Conservation (phyloP, 2,113 vertebrate genomes). For the Lycaon pictus region DNA sequence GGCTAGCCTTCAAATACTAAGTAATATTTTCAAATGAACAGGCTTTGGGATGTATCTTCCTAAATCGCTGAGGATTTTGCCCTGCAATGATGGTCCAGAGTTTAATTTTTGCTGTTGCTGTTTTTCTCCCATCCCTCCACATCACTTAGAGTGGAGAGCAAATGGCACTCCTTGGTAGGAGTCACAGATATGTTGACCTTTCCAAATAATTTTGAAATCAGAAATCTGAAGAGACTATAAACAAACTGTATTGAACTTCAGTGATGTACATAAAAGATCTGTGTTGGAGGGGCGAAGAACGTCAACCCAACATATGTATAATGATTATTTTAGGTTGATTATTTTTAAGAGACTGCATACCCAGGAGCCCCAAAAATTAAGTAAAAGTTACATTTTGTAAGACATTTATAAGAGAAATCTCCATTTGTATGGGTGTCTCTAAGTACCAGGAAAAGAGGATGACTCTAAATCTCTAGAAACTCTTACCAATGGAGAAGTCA, state of each 20-base stretch:
- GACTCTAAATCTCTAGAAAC: not conserved
- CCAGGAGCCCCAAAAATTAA: not conserved
- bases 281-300: not conserved
- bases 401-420: not conserved
- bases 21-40: conserved; percentile 72
- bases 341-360: not conserved
- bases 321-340: not conserved
- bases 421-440: not conserved
- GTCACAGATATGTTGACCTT: not conserved
- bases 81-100: not conserved
- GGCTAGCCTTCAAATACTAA: conserved; percentile 50
- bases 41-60: conserved; percentile 55
- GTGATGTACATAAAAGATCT: not conserved
- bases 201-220: conserved; percentile 17
- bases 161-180: not conserved
- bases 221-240: not conserved
- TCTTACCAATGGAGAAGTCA: not conserved
- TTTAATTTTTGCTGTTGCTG: conserved; percentile 42
- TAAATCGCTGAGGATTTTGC: conserved; percentile 55
- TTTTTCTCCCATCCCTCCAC: not conserved
- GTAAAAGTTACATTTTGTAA: not conserved
- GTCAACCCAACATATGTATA: no score
- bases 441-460: not conserved
- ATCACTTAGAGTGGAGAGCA: not conserved
- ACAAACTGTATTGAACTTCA: not conserved